Base-by-base conservation (phyloP, 2,113 vertebrate genomes). In the Pterocles burchelli region DNA sequence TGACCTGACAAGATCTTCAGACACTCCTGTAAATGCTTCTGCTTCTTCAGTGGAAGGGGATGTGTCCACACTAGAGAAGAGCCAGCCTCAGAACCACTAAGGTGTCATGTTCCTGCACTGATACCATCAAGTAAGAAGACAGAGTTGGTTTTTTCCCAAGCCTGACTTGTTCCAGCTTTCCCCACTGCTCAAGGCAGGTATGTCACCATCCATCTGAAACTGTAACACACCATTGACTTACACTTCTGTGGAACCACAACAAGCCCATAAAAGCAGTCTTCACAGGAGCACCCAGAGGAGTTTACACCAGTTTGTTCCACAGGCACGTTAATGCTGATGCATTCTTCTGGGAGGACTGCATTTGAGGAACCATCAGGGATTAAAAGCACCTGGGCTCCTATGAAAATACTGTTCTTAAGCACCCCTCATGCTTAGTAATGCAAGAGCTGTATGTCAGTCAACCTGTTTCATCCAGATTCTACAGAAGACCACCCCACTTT, bases 171-270 rank as follows among this genome's bases (percentile, higher is more conserved):
- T 91, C 26, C 33, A 65, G 45, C 17, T 65, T 89, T 81, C 73
- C 55, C 45, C 28, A 7, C 70, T 57, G 59, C 59, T 85, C 59
- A 34, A 74, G 78, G 65, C 24, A 88, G 49, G 26, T 49, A 31
- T 38, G 51, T 62, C 70, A 81, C 51, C 45, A 77, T 25, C 33
- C 70, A 81, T 18, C 41, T 62, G 46, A 71, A 90, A 71, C 24
- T 9, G 10, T 17, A 77, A 43, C 34, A 33, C 22, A 41, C 21
- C 43, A 75, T 0, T 48, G 31, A 59, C 38, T 93, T 54, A 59
- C 2, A 0, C 57, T 33, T 63, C 52, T 22, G 15, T 29, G 26
- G 59, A 76, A 71, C 28, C 12, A 1, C 19, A 83, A 68, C 0
- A 0, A 75, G 29, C 34, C 38, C 8, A 0, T 43, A 92, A 88